phyloP scores from a whole-genome alignment of 2,113 vertebrate genomes.

The Tapirus terrestris region DNA sequence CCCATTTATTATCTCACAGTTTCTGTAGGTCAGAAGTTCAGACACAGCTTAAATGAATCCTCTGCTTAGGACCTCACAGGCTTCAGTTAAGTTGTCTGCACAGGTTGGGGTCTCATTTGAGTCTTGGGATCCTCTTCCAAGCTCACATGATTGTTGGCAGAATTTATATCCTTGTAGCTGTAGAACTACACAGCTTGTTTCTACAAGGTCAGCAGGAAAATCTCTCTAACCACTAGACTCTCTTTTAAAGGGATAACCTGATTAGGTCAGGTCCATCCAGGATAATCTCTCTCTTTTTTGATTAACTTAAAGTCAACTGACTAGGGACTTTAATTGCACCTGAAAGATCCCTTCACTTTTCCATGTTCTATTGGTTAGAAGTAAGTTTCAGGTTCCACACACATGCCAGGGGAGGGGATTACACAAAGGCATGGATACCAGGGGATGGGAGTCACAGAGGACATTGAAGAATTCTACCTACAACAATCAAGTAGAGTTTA shows the following conservation, averaged over 20 bases:
- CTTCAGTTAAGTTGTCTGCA: not conserved
- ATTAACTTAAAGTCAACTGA: slow-evolving; percentile 7
- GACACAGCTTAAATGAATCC: not conserved
- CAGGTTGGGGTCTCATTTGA: not conserved
- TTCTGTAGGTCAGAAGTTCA: not conserved
- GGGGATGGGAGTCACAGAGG: not conserved
- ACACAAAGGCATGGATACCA: not conserved
- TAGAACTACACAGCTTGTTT: not conserved
- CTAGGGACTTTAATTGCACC: not conserved
- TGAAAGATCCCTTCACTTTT: not conserved
- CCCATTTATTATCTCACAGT: not conserved
- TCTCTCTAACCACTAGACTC: not conserved
- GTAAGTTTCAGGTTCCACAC: not conserved
- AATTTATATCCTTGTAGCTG: slow-evolving; percentile 18
- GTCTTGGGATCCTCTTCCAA: not conserved
- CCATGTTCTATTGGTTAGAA: not conserved
- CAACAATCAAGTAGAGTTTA: not conserved
- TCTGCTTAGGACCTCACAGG: not conserved
- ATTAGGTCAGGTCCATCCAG: not conserved
- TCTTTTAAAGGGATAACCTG: not conserved
- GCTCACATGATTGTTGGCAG: not conserved
- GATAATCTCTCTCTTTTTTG: not conserved
- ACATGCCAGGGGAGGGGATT: not conserved
- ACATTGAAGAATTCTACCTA: slow-evolving; percentile 26
- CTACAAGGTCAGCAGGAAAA: slow-evolving; percentile 10